Evolutionary conservation across 2,888 invertebrate genomes (phyloP), one percentile per base, ranked within the genome.

Genomic region (Thera britannica): DNA sequence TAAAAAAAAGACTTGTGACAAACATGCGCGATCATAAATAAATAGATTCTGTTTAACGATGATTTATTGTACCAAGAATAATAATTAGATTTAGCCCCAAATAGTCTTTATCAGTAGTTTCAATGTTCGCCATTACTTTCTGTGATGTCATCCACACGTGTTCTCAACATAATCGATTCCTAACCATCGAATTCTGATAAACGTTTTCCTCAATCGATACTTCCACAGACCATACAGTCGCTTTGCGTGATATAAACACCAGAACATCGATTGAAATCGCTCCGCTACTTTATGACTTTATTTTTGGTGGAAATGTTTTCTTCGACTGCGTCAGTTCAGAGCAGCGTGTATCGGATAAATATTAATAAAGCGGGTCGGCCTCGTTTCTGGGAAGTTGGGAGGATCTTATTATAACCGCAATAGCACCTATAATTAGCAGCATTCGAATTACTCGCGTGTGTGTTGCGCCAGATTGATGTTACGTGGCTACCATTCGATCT

Each of bases 381-480:
- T 91, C 93, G 90, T 89, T 93, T 93, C 93, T 91, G 89, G 90
- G 93, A 93, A 93, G 92, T 90, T 88, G 88, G 88, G 91, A 90
- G 88, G 89, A 92, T 93, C 93, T 93, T 93, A 93, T 93, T 92
- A 92, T 93, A 93, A 93, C 93, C 93, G 93, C 93, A 92, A 93
- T 91, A 92, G 89, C 90, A 89, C 90, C 93, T 93, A 93, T 93
- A 93, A 93, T 93, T 93, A 93, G 93, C 89, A 88, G 81, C 90
- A 89, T 89, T 88, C 87, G 89, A 91, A 92, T 93, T 92, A 90
- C 90, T 85, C 89, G 88, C 88, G 86, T 87, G 83, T 88, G 87
- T 85, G 86, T 84, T 87, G 90, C 85, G 90, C 86, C 84, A 85
- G 89, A 88, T 86, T 82, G 86, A 85, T 86, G 84, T 88, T 87